Conservation (phyloP, 2,797 vertebrate genomes). For the Gymnoscopelus microlampas region DNA sequence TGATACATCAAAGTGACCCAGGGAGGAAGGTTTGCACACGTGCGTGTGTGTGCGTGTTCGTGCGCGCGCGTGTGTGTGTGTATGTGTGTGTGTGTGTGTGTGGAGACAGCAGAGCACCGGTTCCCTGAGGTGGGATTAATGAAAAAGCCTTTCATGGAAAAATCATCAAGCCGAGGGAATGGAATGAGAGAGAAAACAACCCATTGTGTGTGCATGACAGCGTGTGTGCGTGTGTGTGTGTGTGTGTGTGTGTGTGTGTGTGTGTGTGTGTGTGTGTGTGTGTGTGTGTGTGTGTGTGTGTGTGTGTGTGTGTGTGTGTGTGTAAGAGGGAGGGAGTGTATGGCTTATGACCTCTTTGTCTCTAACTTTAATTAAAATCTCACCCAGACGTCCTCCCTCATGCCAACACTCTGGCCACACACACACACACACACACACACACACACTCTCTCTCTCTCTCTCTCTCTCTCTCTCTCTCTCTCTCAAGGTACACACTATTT, state of each 20-base stretch:
- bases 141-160: conserved; percentile 88
- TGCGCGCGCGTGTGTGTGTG: conserved; percentile 27
- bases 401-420: conserved; percentile 76
- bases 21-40: conserved; percentile 63
- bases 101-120: conserved; percentile 79
- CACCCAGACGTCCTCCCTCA: conserved; percentile 85
- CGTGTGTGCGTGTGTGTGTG: conserved; percentile 45
- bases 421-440: conserved; percentile 57
- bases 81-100: conserved; percentile 52
- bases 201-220: conserved; percentile 68
- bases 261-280: conserved; percentile 38
- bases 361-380: conserved; percentile 89
- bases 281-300: conserved; percentile 50
- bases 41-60: not conserved
- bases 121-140: conserved; percentile 86
- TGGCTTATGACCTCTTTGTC: conserved; percentile 86
- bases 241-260: conserved; percentile 32
- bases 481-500: conserved; percentile 8
- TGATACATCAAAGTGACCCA: conserved; percentile 82
- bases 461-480: too few relatives aligned
- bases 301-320: conserved; percentile 52
- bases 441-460: conserved; percentile 10
- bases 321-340: conserved; percentile 73
- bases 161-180: conserved; percentile 85
- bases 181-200: conserved; percentile 80